Conservation (phyloP, 2,797 vertebrate species). For the Pangasius krempfi region DNA sequence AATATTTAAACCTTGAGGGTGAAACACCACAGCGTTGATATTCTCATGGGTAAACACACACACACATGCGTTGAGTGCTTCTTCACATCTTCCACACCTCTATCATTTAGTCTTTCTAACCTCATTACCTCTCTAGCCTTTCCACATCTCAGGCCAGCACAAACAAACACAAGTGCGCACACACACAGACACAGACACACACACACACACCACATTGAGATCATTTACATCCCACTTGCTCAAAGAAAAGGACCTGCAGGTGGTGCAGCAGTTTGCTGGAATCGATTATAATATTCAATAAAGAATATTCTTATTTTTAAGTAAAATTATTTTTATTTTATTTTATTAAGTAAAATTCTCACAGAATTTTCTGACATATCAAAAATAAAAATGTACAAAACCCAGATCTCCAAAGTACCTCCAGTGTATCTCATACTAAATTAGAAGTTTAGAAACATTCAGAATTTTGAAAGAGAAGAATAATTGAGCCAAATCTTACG, state of each 20-base stretch:
- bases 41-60: constrained; percentile 41
- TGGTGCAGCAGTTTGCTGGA: not conserved
- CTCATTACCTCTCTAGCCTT: constrained; percentile 32
- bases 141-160: constrained; percentile 26
- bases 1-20: constrained; percentile 49
- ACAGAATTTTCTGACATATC: no score
- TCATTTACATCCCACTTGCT: not conserved
- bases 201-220: not conserved
- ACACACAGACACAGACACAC: not conserved
- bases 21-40: constrained; percentile 39
- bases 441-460: not conserved
- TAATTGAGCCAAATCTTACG: not conserved
- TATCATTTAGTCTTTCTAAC: constrained; percentile 47
- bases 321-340: no score
- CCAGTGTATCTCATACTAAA: not conserved
- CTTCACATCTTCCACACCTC: constrained; percentile 34
- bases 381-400: not conserved
- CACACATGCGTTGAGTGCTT: not conserved
- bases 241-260: not conserved
- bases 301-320: not conserved
- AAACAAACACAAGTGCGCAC: constrained; percentile 15
- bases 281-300: not conserved
- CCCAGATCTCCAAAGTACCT: not conserved
- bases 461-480: not conserved
- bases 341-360: not conserved